These are phyloP conservation scores for Lytechinus variegatus DNA, from an alignment of 35 echinoderm and acorn worm genomes.

Conservation along the genomic window DNA sequence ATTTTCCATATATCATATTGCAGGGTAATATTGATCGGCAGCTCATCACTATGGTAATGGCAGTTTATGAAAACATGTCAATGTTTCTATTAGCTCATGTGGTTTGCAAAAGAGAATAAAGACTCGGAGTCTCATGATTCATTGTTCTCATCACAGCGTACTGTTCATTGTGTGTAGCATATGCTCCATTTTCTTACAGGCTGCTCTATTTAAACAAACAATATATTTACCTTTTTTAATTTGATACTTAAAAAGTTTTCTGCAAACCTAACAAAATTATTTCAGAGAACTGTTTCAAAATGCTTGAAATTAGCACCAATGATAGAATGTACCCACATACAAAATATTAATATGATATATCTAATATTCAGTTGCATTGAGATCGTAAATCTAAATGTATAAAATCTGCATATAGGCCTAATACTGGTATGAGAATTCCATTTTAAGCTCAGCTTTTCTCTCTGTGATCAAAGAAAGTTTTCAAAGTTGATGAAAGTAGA, in stretches of 20 bases:
- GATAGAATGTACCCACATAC: neutral
- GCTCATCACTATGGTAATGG: neutral
- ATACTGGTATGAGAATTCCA: neutral
- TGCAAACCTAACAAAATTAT: neutral
- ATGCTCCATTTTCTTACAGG: neutral
- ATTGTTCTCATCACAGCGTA: neutral
- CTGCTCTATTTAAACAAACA: neutral
- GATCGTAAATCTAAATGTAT: neutral
- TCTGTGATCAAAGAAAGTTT: neutral
- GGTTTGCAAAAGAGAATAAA: neutral
- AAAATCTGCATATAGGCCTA: neutral
- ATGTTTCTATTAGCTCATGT: neutral
- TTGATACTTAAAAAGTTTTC: neutral
- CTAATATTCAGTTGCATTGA: neutral
- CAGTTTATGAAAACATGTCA: neutral
- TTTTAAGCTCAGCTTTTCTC: neutral
- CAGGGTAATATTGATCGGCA: neutral
- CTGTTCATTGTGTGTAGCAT: neutral
- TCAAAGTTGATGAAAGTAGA: neutral
- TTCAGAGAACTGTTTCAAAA: neutral
- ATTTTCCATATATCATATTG: neutral
- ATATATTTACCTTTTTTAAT: neutral
- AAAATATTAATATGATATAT: neutral
- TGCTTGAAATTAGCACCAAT: neutral
- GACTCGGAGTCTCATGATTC: neutral